Evolutionary conservation across 2,888 invertebrate genomes (phyloP), one percentile per base, ranked within the genome.

Genomic region (Podotricha telesiphe): DNA sequence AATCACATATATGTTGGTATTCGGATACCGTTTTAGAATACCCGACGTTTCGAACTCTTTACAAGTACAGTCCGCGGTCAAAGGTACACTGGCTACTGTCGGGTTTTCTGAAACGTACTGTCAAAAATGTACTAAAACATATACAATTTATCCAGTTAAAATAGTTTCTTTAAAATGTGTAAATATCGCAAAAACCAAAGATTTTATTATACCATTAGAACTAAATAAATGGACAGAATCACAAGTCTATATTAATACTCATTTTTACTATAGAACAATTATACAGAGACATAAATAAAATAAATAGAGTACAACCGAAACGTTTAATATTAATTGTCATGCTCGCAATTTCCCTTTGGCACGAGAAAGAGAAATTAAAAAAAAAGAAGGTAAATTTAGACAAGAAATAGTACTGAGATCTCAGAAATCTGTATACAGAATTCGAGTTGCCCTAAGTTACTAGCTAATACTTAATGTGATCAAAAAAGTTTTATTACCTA

Each of bases 361-460:
- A 89, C 89, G 80, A 84, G 85, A 85, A 86, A 87, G 82, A 84
- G 77, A 82, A 81, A 75, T 37, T 37, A 37, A 45, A 47, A 66
- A 70, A 82, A 77, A 74, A 77, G 73, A 78, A 77, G 6, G 28
- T 75, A 0, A 73, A 74, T 74, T 75, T 72, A 73, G 75, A 76
- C 73, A 75, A 76, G 79, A 74, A 78, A 79, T 78, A 84, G 83
- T 81, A 77, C 83, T 87, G 91, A 91, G 91, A 91, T 91, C 91
- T 87, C 84, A 81, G 88, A 90, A 90, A 90, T 90, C 89, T 86
- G 86, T 86, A 84, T 85, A 87, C 82, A 88, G 82, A 80, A 83
- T 85, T 84, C 81, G 78, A 81, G 82, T 81, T 78, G 76, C 76
- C 81, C 75, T 85, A 82, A 74, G 76, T 68, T 20, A 53, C 74